Percentiles rank a stretch among this genome's conserved stretches.
These are phyloP conservation scores for Distichodus sexfasciatus DNA, from an alignment of 2,797 vertebrate genomes.

Conservation along the genomic window DNA sequence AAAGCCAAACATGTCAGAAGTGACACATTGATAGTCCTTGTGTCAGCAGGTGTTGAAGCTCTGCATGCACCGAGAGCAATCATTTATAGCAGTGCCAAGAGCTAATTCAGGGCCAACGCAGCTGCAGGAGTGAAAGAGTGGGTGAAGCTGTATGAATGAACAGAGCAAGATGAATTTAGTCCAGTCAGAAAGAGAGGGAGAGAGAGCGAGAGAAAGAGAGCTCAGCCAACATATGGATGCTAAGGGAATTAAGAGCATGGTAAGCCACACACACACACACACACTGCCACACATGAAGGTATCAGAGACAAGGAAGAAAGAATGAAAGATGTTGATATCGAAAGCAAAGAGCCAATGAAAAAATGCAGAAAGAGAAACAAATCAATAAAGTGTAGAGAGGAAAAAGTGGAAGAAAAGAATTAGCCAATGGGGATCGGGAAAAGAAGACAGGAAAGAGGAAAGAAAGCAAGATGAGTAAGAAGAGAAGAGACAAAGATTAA, in stretches of 20 bases:
- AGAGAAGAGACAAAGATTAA: not conserved
- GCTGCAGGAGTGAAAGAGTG: not conserved
- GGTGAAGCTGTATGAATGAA: not conserved
- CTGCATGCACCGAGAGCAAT: conserved; percentile 2
- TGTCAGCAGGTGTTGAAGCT: not conserved
- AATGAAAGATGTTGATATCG: not conserved
- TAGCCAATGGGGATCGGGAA: not conserved
- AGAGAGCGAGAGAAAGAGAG: conserved; percentile 3
- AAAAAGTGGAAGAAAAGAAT: not conserved
- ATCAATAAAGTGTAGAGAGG: not conserved
- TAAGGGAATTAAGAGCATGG: conserved; percentile 28
- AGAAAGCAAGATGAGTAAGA: not conserved
- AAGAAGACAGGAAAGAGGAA: not conserved
- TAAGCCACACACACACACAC: not conserved
- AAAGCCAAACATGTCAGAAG: not conserved
- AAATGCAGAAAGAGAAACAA: too few relatives aligned
- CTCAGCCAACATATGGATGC: conserved; percentile 14
- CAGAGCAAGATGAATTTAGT: too few relatives aligned
- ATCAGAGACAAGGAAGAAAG: not conserved
- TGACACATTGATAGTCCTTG: not conserved
- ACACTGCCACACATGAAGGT: not conserved
- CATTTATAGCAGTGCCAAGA: conserved; percentile 7
- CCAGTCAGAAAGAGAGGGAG: too few relatives aligned
- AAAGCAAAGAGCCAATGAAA: not conserved
- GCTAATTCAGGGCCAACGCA: conserved; percentile 1